Evolutionary conservation across 1,140 invertebrate species (phyloP).

Genomic region (Dolichoris vasculosae): DNA sequence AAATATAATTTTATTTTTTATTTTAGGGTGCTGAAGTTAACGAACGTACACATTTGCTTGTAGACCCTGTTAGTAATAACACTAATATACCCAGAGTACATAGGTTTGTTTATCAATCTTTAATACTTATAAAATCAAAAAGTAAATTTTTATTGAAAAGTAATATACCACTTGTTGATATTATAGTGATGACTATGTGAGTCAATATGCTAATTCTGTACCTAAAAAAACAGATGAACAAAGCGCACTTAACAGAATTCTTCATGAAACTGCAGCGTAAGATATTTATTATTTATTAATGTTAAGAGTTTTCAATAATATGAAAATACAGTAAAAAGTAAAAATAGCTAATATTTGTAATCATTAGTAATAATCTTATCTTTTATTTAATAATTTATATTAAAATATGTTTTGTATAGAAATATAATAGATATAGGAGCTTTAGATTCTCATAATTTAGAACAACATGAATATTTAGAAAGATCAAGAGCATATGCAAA

Average conservation of each 20-base stretch:
- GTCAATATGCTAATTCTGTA: constrained; percentile 78
- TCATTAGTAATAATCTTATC: not conserved
- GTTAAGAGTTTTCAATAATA: not conserved
- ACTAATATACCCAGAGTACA: constrained; percentile 78
- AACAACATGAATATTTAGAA: constrained; percentile 87
- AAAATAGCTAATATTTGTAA: not conserved
- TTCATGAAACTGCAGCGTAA: constrained; percentile 92
- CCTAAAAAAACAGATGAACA: constrained; percentile 91
- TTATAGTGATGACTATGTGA: constrained; percentile 80
- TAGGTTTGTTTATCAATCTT: constrained; percentile 66
- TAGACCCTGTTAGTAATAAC: constrained; percentile 81
- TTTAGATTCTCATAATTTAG: constrained; percentile 84
- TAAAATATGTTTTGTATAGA: constrained; percentile 71
- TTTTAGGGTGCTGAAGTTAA: constrained; percentile 78
- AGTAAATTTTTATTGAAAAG: constrained; percentile 30
- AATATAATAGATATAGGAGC: constrained; percentile 90
- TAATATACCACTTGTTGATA: constrained; percentile 54
- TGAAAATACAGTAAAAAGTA: constrained; percentile 42
- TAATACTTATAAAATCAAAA: not conserved
- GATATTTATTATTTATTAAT: constrained; percentile 62
- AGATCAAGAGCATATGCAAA: constrained; percentile 82
- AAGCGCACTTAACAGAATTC: constrained; percentile 88
- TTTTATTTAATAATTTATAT: constrained; percentile 14
- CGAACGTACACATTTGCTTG: constrained; percentile 81
- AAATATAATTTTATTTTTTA: constrained; percentile 44